These are phyloP conservation scores for Thyatira batis DNA, from an alignment of 2,888 invertebrate genomes.

Conservation along the genomic window DNA sequence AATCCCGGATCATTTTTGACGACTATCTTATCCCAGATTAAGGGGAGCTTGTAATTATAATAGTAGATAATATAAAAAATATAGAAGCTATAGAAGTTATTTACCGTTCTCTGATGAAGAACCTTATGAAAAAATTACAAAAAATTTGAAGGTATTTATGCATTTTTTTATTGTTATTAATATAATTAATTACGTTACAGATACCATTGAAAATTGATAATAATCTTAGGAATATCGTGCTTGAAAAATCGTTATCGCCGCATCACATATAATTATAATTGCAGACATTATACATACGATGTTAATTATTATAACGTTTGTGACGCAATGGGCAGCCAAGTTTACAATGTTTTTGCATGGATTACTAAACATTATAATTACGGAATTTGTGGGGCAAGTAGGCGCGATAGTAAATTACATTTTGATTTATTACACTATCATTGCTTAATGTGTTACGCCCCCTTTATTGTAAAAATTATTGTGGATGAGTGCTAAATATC, in stretches of 20 bases:
- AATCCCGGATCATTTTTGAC: too few species aligned
- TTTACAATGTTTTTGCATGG: conserved; percentile 1
- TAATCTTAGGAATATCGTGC: conserved; percentile 27
- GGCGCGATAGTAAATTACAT: conserved; percentile 23
- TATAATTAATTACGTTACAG: neutral
- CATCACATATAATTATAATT: neutral
- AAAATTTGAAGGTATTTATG: too few species aligned
- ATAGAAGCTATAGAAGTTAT: too few species aligned
- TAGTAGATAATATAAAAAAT: too few species aligned
- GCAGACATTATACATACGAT: neutral
- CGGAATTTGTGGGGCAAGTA: conserved; percentile 20
- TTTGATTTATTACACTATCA: conserved; percentile 29
- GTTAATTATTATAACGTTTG: neutral
- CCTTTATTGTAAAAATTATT: neutral
- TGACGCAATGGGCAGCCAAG: neutral
- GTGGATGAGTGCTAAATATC: neutral
- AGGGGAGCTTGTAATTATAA: too few species aligned
- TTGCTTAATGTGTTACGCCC: conserved; percentile 10
- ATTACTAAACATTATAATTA: conserved; percentile 27
- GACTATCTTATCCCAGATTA: too few species aligned
- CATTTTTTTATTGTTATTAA: neutral
- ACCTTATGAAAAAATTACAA: too few species aligned
- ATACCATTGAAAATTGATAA: conserved; percentile 22
- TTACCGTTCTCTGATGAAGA: too few species aligned
- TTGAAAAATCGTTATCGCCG: neutral